Base-by-base conservation (phyloP, 1,140 invertebrate species). In the Homarus americanus region DNA sequence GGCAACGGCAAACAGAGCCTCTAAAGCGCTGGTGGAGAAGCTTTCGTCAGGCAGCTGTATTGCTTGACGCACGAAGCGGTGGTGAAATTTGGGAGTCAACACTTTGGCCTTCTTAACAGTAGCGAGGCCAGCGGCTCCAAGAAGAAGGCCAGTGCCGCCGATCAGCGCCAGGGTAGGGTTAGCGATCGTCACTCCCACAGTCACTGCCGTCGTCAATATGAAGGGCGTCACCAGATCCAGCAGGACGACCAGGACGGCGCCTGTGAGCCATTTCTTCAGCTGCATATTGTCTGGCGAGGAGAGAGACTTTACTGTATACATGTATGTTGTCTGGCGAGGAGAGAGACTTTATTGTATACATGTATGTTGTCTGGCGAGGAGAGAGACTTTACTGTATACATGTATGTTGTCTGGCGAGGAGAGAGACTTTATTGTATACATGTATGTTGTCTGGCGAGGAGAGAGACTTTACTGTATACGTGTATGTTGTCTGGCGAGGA, bases 241-340 rank as follows among this genome's bases (percentile, higher is more conserved):
- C 0, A 66, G 3, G 49, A 28, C 75, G 34, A 49, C 86, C 75
- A 44, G 36, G 5, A 80, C 24, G 36, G 36, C 86, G 20, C 40
- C 24, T 36, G 38, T 36, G 38, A 87, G 40, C 86, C 86, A 87
- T 28, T 40, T 63, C 86, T 75, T 87, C 75, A 79, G 75, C 86
- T 80, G 53, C 86, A 87, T 87, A 32, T 32, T 75, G 24, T 53
- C 58, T 44, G 17, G 38, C 15, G 28, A 34, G 38, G 24, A 36
- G 24, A 69, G 5, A 69, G 12, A 3, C 3, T 49, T 24, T 58
- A 58, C 5, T n/a, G n/a, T n/a, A n/a, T n/a, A n/a, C n/a, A n/a
- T n/a, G n/a, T n/a, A n/a, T n/a, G n/a, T n/a, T n/a, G n/a, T n/a
- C n/a, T n/a, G n/a, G n/a, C n/a, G n/a, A n/a, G n/a, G n/a, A n/a